phyloP scores from a whole-genome alignment of 92 coral and sea anemone genomes.

The Epizoanthus stellaris region DNA sequence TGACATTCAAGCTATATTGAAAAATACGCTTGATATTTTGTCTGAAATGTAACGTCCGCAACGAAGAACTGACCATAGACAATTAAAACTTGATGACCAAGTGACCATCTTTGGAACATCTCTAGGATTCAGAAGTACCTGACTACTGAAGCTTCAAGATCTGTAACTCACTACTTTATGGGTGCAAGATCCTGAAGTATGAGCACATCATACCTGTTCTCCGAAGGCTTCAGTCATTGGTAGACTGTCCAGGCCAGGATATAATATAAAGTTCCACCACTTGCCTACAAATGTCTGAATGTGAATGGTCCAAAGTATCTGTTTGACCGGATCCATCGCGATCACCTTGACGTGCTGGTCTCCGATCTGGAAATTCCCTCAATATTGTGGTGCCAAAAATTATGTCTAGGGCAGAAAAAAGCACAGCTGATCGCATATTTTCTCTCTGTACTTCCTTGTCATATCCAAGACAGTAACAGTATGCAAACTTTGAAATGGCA shows the following conservation, averaged over 20 bases:
- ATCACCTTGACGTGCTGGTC: neutral
- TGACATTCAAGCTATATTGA: no score
- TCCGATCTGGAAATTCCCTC: neutral
- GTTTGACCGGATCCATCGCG: neutral
- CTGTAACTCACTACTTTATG: constrained; percentile 15
- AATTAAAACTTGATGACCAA: constrained; percentile 1
- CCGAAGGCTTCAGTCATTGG: neutral
- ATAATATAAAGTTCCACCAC: neutral
- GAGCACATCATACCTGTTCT: neutral
- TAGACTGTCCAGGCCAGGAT: neutral
- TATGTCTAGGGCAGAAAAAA: constrained; percentile 2
- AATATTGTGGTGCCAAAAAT: neutral
- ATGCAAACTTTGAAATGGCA: no score
- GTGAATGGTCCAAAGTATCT: neutral
- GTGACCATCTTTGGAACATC: neutral
- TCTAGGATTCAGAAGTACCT: neutral
- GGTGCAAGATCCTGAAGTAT: neutral
- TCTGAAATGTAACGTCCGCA: no score
- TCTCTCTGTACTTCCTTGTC: no score
- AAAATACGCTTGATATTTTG: no score
- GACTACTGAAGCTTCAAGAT: constrained; percentile 7
- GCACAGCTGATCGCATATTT: neutral
- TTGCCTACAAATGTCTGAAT: neutral
- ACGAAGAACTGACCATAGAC: no score
- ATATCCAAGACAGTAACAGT: no score